Conservation (phyloP, 2,113 vertebrate species). For the Epinephelus moara region DNA sequence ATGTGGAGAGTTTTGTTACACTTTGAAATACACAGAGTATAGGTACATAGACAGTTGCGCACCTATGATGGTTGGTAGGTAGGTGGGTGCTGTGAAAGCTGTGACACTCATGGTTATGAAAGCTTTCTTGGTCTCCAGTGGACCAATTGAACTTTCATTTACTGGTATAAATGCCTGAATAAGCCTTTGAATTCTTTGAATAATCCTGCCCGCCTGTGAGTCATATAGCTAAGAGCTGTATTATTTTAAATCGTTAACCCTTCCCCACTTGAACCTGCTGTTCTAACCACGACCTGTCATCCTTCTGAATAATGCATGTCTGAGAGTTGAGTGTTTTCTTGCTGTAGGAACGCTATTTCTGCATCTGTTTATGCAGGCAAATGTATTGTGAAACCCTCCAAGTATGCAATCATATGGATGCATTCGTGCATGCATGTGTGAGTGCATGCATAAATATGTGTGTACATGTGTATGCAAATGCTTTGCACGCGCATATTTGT, state of each 20-base stretch:
- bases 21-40: not conserved
- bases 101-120: slow-evolving; percentile 31
- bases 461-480: not conserved
- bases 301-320: slow-evolving; percentile 51
- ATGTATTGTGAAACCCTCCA: slow-evolving; percentile 21
- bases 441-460: slow-evolving; percentile 23
- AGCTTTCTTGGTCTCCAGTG: slow-evolving; percentile 39
- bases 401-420: not conserved
- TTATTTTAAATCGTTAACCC: slow-evolving; percentile 42
- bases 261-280: slow-evolving; percentile 24
- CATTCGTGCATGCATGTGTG: slow-evolving; percentile 21
- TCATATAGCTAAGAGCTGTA: slow-evolving; percentile 47
- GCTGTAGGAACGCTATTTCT: slow-evolving; percentile 8
- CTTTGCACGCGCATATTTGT: slow-evolving; percentile 2
- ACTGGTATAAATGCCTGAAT: slow-evolving; percentile 45
- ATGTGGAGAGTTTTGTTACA: not conserved
- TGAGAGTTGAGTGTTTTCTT: slow-evolving; percentile 12
- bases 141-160: slow-evolving; percentile 28
- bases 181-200: slow-evolving; percentile 34
- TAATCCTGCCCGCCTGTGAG: slow-evolving; percentile 27
- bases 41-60: not conserved
- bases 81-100: slow-evolving; percentile 19
- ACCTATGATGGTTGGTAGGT: not conserved
- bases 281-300: slow-evolving; percentile 9
- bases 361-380: slow-evolving; percentile 42